These are phyloP conservation scores for Oryzias melastigma DNA, from an alignment of 2,113 vertebrate species.

Conservation along the genomic window DNA sequence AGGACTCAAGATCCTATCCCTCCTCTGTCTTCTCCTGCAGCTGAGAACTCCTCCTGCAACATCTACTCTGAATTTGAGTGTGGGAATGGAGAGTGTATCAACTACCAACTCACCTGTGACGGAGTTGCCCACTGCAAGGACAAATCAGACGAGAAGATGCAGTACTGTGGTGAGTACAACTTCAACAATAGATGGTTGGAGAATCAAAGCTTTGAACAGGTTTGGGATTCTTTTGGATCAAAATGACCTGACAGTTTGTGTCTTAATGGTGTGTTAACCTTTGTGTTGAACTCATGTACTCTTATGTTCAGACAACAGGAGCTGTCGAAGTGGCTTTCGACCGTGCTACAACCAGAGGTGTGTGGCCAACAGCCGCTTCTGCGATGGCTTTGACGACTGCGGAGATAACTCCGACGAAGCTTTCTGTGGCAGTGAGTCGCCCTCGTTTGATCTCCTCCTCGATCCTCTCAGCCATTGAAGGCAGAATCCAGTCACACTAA, in stretches of 20 bases:
- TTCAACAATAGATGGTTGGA: not conserved
- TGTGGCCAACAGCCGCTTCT: conserved; percentile 83
- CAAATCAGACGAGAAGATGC: conserved; percentile 96
- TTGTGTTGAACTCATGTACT: conserved; percentile 10
- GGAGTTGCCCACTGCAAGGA: conserved; percentile 93
- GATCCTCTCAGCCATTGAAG: conserved; percentile 23
- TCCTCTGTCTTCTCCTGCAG: conserved; percentile 69
- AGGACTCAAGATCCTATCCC: not conserved
- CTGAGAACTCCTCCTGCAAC: conserved; percentile 93
- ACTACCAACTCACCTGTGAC: conserved; percentile 93
- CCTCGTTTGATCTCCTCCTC: conserved; percentile 39
- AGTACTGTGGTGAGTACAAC: conserved; percentile 89
- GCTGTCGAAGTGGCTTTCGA: conserved; percentile 87
- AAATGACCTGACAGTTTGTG: not conserved
- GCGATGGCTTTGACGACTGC: conserved; percentile 91
- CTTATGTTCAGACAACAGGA: conserved; percentile 86
- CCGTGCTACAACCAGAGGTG: conserved; percentile 90
- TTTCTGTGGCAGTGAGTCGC: conserved; percentile 89
- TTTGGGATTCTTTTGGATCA: not conserved
- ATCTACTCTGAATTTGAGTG: conserved; percentile 94
- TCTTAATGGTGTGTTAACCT: not conserved
- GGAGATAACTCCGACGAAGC: conserved; percentile 94
- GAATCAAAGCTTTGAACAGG: too few species aligned
- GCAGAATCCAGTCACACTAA: conserved; percentile 28
- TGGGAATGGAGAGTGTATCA: conserved; percentile 93